Conservation (phyloP, 2,113 vertebrate species). For the Stomatorhinus ivindoensis region DNA sequence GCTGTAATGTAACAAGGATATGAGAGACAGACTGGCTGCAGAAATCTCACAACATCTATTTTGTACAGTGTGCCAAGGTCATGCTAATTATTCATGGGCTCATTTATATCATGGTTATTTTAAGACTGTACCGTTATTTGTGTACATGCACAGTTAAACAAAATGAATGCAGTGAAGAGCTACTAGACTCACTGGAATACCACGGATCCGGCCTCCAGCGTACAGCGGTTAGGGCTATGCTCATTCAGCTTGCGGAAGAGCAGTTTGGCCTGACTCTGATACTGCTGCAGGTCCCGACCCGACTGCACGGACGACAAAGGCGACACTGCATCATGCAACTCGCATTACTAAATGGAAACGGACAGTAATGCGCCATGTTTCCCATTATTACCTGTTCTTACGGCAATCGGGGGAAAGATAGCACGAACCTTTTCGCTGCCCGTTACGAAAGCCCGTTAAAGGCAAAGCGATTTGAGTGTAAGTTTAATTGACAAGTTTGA, state of each 20-base stretch:
- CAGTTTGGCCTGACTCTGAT: slow-evolving; percentile 96
- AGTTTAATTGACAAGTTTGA: background rate
- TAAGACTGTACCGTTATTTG: background rate
- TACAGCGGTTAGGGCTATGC: slow-evolving; percentile 92
- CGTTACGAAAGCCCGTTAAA: slow-evolving; percentile 51
- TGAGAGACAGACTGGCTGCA: background rate
- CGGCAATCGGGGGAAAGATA: slow-evolving; percentile 15
- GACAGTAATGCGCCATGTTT: background rate
- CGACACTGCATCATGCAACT: background rate
- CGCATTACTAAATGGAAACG: background rate
- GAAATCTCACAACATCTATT: background rate
- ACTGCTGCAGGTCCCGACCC: slow-evolving; percentile 91
- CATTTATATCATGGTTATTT: background rate
- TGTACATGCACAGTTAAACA: background rate
- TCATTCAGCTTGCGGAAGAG: slow-evolving; percentile 94
- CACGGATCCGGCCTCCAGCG: slow-evolving; percentile 87
- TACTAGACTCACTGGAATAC: slow-evolving; percentile 84
- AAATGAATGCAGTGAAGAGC: background rate
- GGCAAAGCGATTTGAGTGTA: slow-evolving; percentile 17
- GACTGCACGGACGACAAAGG: slow-evolving; percentile 57
- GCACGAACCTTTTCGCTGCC: slow-evolving; percentile 66
- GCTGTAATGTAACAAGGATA: background rate
- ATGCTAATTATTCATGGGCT: background rate
- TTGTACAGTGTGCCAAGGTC: background rate
- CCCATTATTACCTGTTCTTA: background rate